Evolutionary conservation across 2,113 vertebrate genomes (phyloP).

Genomic region (Leptobrachium ailaonicum): DNA sequence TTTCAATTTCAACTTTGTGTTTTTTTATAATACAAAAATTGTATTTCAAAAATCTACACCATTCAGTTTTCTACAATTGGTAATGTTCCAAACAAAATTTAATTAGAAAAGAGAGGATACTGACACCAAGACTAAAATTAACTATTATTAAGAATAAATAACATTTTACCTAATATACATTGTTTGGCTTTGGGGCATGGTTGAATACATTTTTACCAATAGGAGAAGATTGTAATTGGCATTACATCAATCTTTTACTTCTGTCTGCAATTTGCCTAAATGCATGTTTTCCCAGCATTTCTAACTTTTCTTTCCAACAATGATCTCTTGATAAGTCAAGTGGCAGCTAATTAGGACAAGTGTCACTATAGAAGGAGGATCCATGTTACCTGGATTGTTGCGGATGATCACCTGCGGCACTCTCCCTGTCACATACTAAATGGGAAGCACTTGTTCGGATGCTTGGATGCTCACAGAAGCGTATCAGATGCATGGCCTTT

Average conservation of each 20-base stretch:
- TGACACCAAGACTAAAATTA: too few relatives aligned
- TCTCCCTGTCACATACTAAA: constrained; percentile 55
- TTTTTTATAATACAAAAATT: too few relatives aligned
- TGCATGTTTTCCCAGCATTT: constrained; percentile 52
- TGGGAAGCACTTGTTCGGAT: constrained; percentile 54
- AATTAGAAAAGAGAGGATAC: too few relatives aligned
- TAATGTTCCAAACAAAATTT: too few relatives aligned
- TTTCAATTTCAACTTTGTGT: too few relatives aligned
- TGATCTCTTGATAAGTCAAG: constrained; percentile 67
- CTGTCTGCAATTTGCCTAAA: constrained; percentile 62
- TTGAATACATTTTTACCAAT: neutral
- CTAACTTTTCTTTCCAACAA: constrained; percentile 47
- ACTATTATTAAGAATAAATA: too few relatives aligned
- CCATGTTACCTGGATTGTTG: constrained; percentile 62
- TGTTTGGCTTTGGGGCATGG: too few relatives aligned
- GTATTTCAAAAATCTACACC: too few relatives aligned
- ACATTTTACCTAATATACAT: too few relatives aligned
- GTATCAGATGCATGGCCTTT: constrained; percentile 49
- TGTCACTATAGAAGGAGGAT: constrained; percentile 53
- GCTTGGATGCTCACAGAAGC: constrained; percentile 53
- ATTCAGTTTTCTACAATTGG: too few relatives aligned
- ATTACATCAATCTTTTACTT: constrained; percentile 64
- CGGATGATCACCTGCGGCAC: constrained; percentile 58
- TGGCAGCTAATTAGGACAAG: constrained; percentile 62
- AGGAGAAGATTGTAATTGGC: constrained; percentile 60